These are phyloP conservation scores for Salvelinus sp. DNA, from an alignment of 2,113 vertebrate species.

Conservation along the genomic window DNA sequence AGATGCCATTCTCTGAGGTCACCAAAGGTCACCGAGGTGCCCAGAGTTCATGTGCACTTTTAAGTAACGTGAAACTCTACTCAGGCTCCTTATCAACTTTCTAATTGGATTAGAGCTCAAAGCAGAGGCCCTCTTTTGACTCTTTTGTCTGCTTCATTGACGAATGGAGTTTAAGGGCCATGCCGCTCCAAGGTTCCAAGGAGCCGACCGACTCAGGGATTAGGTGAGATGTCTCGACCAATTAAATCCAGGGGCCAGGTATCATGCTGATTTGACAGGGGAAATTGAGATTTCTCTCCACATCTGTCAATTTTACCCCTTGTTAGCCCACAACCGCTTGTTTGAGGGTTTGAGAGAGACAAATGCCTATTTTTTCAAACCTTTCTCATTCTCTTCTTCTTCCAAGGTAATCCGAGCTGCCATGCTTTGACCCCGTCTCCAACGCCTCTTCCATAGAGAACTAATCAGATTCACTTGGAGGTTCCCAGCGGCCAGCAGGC, in stretches of 20 bases:
- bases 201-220: conserved; percentile 48
- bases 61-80: conserved; percentile 62
- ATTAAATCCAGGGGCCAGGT: conserved; percentile 73
- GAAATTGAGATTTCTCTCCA: conserved; percentile 63
- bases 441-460: conserved; percentile 59
- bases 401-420: conserved; percentile 60
- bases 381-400: conserved; percentile 13
- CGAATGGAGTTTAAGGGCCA: conserved; percentile 53
- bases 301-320: conserved; percentile 66
- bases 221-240: conserved; percentile 68
- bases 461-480: conserved; percentile 74
- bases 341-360: conserved; percentile 24
- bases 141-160: conserved; percentile 58
- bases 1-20: conserved; percentile 45
- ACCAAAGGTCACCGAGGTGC: conserved; percentile 45
- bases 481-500: conserved; percentile 49
- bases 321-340: conserved; percentile 51
- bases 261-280: conserved; percentile 63
- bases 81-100: conserved; percentile 61
- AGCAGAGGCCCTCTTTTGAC: conserved; percentile 52
- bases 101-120: conserved; percentile 76
- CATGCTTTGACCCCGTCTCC: conserved; percentile 65
- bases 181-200: conserved; percentile 40
- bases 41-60: conserved; percentile 62
- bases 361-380: conserved; percentile 18